phyloP scores from a whole-genome alignment of 2,888 invertebrate species.

The Eilema sororculum region DNA sequence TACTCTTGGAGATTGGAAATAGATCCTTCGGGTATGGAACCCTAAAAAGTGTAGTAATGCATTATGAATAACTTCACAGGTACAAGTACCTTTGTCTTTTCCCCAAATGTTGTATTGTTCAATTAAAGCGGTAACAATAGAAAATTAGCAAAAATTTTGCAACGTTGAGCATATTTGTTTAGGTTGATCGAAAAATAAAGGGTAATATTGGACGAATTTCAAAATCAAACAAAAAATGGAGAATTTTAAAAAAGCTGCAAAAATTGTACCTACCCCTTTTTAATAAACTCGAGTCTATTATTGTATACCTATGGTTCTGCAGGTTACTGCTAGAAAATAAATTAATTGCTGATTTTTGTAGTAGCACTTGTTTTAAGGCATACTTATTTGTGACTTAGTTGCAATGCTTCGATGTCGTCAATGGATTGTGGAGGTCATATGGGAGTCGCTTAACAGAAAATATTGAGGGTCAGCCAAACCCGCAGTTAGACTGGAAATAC shows the following conservation, averaged over 20 bases:
- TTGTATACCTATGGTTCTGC: constrained; percentile 29
- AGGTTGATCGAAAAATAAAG: constrained; percentile 64
- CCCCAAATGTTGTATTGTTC: constrained; percentile 12
- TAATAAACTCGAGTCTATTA: constrained; percentile 4
- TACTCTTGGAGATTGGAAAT: too few species aligned
- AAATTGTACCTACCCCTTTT: constrained; percentile 17
- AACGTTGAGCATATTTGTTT: constrained; percentile 60
- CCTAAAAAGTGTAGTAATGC: constrained; percentile 10
- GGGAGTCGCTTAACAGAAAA: too few species aligned
- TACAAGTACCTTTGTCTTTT: not conserved
- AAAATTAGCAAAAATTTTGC: constrained; percentile 34
- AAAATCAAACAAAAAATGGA: constrained; percentile 48
- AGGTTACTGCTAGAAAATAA: too few species aligned
- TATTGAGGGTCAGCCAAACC: too few species aligned
- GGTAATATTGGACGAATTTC: constrained; percentile 56
- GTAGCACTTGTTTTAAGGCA: too few species aligned
- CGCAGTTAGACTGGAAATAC: too few species aligned
- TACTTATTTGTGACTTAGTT: too few species aligned
- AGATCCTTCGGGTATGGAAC: too few species aligned
- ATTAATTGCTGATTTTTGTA: too few species aligned
- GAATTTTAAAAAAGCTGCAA: constrained; percentile 29
- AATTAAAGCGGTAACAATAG: constrained; percentile 19
- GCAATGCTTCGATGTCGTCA: too few species aligned
- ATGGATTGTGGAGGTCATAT: too few species aligned
- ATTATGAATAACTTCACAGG: constrained; percentile 11